Evolutionary conservation across 2,113 vertebrate species (phyloP).

Genomic region (Peucedramus taeniatus): DNA sequence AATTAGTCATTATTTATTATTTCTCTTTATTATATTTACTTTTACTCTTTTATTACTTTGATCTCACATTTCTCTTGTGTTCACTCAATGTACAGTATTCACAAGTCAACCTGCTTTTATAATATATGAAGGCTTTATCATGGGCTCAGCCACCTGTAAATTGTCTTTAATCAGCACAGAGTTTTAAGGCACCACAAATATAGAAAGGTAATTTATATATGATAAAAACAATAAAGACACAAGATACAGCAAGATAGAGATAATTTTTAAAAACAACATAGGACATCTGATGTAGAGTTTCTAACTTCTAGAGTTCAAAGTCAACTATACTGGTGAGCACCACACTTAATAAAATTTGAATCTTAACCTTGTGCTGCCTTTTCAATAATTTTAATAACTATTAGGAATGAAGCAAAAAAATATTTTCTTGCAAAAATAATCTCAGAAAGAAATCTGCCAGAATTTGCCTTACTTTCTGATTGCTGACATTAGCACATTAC

Average conservation of each 20-base stretch:
- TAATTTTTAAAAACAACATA: not conserved
- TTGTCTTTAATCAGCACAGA: not conserved
- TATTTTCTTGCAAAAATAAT: not conserved
- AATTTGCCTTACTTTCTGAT: not conserved
- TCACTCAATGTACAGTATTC: not conserved
- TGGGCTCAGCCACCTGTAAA: not conserved
- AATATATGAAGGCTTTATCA: not conserved
- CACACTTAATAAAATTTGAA: not conserved
- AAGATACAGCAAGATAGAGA: not conserved
- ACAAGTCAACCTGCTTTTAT: not conserved
- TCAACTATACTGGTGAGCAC: not conserved
- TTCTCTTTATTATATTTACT: not conserved
- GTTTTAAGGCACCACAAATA: not conserved
- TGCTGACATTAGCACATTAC: not conserved
- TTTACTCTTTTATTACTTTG: not conserved
- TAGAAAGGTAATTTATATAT: not conserved
- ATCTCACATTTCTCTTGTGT: not conserved
- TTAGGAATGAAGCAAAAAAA: not conserved
- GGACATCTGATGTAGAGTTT: not conserved
- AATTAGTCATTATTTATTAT: not conserved
- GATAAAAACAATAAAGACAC: not conserved
- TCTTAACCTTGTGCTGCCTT: not conserved
- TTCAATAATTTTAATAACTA: not conserved
- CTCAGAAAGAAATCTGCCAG: not conserved
- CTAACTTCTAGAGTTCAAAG: not conserved